Evolutionary conservation across 2,888 invertebrate species (phyloP).

Genomic region (Galeruca laticollis): DNA sequence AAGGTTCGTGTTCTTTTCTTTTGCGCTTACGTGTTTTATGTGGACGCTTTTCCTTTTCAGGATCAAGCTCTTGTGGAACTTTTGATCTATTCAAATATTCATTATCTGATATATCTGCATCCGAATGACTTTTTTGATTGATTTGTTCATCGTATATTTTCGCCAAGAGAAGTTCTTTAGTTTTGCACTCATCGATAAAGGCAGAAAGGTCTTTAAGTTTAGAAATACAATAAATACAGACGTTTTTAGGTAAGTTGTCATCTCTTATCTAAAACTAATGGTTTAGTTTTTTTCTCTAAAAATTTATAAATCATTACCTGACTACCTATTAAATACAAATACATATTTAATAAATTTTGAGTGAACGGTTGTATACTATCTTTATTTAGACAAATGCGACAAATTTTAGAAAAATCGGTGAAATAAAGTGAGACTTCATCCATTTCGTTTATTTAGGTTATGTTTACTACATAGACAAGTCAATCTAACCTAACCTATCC

Average conservation of each 20-base stretch:
- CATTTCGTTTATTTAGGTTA: constrained; percentile 21
- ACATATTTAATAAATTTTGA: constrained; percentile 30
- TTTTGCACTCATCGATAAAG: constrained; percentile 39
- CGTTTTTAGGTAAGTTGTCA: constrained; percentile 35
- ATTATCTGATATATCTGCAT: constrained; percentile 15
- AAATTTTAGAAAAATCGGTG: constrained; percentile 41
- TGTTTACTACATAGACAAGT: too few species aligned
- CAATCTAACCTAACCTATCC: too few species aligned
- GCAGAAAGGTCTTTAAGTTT: constrained; percentile 31
- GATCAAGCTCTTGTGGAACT: neutral
- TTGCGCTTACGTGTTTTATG: constrained; percentile 1
- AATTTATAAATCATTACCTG: constrained; percentile 26
- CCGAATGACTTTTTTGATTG: constrained; percentile 24
- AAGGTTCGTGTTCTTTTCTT: constrained; percentile 17
- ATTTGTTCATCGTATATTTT: constrained; percentile 27
- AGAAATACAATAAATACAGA: constrained; percentile 39
- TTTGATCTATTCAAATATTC: constrained; percentile 15
- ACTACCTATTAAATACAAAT: constrained; percentile 21
- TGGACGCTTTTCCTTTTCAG: neutral
- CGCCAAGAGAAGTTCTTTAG: constrained; percentile 27
- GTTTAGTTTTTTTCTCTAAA: neutral
- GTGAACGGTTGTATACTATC: constrained; percentile 34
- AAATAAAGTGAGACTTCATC: constrained; percentile 14
- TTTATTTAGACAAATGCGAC: constrained; percentile 41
- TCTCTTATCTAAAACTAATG: constrained; percentile 26